Evolutionary conservation across 2,888 invertebrate species (phyloP).

Genomic region (Hyalella azteca): DNA sequence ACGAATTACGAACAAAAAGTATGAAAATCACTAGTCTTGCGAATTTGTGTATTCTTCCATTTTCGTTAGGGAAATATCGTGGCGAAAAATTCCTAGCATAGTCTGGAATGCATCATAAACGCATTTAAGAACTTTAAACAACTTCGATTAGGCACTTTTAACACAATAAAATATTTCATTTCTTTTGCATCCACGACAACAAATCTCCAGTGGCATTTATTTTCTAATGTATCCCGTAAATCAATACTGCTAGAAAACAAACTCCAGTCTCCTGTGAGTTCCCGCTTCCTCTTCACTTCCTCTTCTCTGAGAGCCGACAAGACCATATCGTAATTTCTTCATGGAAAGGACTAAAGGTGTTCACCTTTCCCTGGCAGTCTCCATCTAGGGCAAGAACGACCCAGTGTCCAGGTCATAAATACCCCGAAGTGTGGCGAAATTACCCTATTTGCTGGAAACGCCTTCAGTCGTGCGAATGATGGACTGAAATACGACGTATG

Average conservation of each 20-base stretch:
- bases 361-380: background rate
- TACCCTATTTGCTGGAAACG: background rate
- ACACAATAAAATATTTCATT: too few relatives aligned
- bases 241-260: background rate
- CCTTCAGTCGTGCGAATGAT: background rate
- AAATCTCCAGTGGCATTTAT: background rate
- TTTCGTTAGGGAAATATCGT: too few relatives aligned
- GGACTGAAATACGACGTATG: background rate
- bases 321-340: background rate
- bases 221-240: background rate
- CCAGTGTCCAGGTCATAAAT: background rate
- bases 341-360: background rate
- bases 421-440: slow-evolving; percentile 3
- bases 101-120: too few relatives aligned
- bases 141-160: too few relatives aligned
- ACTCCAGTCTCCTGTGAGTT: background rate
- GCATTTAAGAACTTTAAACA: too few relatives aligned
- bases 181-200: background rate
- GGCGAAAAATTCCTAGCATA: too few relatives aligned
- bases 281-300: background rate
- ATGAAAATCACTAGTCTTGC: too few relatives aligned
- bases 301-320: background rate
- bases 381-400: background rate
- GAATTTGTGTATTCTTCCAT: too few relatives aligned
- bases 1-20: too few relatives aligned